phyloP scores from a whole-genome alignment of 30 jellyfish, hydroid and myxozoan genomes.

The Nemopilema nomurai region DNA sequence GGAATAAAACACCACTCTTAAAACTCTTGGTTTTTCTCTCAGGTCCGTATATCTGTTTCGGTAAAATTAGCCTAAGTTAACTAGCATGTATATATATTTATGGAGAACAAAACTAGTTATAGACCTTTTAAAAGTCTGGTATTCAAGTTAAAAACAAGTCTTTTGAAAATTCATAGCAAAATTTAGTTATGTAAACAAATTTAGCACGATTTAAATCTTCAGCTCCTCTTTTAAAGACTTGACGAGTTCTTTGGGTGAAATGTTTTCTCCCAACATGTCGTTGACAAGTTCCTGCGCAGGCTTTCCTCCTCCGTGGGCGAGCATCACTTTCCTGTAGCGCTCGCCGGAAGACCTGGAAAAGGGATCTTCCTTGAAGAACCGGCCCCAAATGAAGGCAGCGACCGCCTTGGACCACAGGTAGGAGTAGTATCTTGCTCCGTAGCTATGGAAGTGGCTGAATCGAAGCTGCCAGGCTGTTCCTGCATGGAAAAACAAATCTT shows the following conservation, averaged over 20 bases:
- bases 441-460: conserved; percentile 90
- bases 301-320: conserved; percentile 93
- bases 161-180: not conserved
- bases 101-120: not conserved
- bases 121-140: conserved; percentile 35
- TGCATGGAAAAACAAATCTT: not conserved
- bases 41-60: not conserved
- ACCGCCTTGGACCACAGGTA: conserved; percentile 95
- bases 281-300: conserved; percentile 80
- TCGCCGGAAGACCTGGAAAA: conserved; percentile 85
- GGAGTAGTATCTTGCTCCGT: conserved; percentile 93
- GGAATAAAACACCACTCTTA: too few species aligned
- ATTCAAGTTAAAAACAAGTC: conserved; percentile 13
- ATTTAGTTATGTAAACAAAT: not conserved
- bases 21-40: too few species aligned
- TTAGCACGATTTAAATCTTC: not conserved
- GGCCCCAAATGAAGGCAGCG: conserved; percentile 86
- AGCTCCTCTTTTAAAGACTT: conserved; percentile 71
- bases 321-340: conserved; percentile 77
- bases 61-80: not conserved
- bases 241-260: conserved; percentile 66
- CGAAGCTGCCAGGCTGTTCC: conserved; percentile 98
- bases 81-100: not conserved
- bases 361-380: conserved; percentile 85
- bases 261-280: conserved; percentile 75